These are phyloP conservation scores for Cranoglanis bouderius DNA, from an alignment of 2,113 vertebrate genomes.

Conservation along the genomic window DNA sequence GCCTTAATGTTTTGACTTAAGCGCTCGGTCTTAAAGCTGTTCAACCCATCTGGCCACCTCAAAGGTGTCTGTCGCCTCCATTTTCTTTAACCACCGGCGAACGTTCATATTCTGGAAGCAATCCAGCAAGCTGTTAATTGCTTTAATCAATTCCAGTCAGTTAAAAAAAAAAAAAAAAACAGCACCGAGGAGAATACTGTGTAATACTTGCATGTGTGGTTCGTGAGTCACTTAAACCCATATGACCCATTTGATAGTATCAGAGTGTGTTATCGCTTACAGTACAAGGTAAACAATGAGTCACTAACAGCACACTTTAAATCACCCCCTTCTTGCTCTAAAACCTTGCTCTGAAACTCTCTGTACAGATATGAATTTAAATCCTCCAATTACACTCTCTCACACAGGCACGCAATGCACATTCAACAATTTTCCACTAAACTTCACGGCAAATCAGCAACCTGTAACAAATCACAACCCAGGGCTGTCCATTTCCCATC, in stretches of 20 bases:
- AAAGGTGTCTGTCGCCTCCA: slow-evolving; percentile 7
- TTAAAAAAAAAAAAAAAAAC: not conserved
- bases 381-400: not conserved
- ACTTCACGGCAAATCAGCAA: not conserved
- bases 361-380: slow-evolving; percentile 39
- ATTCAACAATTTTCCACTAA: not conserved
- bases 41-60: slow-evolving; percentile 16
- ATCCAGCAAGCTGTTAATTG: slow-evolving; percentile 39
- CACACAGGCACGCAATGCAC: not conserved
- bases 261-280: slow-evolving; percentile 4
- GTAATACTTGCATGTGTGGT: slow-evolving; percentile 1
- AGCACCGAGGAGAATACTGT: not conserved
- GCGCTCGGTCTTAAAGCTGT: slow-evolving; percentile 26
- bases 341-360: slow-evolving; percentile 18
- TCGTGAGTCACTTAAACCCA: slow-evolving; percentile 30
- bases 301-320: slow-evolving; percentile 39
- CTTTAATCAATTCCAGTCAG: slow-evolving; percentile 25
- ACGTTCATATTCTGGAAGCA: slow-evolving; percentile 13
- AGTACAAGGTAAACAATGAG: slow-evolving; percentile 46
- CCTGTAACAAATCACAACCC: not conserved
- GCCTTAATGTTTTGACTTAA: slow-evolving; percentile 39
- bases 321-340: slow-evolving; percentile 31
- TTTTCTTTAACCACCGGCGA: slow-evolving; percentile 9
- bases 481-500: not conserved
- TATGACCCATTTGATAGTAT: slow-evolving; percentile 43